A percentile compares a stretch with the other conserved stretches of the same genome.
Evolutionary conservation across 2,888 invertebrate species (phyloP).

Genomic region (Lissonota sp.): DNA sequence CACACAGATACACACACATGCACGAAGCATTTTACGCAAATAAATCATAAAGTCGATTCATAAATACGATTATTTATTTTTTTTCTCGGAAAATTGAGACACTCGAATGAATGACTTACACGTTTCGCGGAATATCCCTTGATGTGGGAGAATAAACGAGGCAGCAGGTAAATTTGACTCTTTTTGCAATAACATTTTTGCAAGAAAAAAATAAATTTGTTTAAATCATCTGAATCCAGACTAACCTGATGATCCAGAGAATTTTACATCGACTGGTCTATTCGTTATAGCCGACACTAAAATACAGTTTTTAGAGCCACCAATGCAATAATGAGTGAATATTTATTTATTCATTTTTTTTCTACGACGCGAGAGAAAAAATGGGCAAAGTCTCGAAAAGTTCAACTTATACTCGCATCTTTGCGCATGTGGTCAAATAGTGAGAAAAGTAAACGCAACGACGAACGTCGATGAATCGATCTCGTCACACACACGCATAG

Average conservation of each 20-base stretch:
- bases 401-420: slow-evolving; percentile 52
- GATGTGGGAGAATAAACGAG: slow-evolving; percentile 12
- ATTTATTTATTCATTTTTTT: background rate
- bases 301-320: background rate
- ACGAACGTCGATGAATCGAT: slow-evolving; percentile 43
- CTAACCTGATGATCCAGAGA: too few species aligned
- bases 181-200: background rate
- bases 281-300: too few species aligned
- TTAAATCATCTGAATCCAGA: too few species aligned
- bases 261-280: too few species aligned
- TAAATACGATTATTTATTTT: slow-evolving; percentile 16
- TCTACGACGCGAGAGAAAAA: background rate
- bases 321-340: background rate
- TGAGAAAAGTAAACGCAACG: slow-evolving; percentile 66
- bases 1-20: too few species aligned
- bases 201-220: background rate
- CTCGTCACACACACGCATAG: slow-evolving; percentile 48
- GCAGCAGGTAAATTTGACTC: background rate
- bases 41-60: slow-evolving; percentile 46
- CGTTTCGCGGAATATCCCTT: slow-evolving; percentile 1
- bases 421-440: slow-evolving; percentile 73
- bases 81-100: slow-evolving; percentile 23
- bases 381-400: background rate
- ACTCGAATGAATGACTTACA: slow-evolving; percentile 15
- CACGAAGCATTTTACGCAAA: slow-evolving; percentile 1